Base-by-base conservation (phyloP, 2,113 vertebrate species). In the Apodemus speciosus region DNA sequence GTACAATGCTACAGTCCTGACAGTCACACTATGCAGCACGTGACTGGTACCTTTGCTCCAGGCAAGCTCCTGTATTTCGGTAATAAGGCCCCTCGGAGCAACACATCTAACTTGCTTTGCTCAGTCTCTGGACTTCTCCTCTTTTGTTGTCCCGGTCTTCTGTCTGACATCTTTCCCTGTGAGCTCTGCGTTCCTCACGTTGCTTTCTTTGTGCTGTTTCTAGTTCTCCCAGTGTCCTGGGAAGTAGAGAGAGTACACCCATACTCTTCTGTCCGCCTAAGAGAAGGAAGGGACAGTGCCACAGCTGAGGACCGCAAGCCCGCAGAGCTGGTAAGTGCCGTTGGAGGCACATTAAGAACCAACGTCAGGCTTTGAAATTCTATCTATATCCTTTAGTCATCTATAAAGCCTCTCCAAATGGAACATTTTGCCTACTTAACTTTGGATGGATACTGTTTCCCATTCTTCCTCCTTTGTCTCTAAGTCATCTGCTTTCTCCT, bases 401-500 rank as follows among this genome's bases (percentile, higher is more conserved):
- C n/a, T 40, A 40, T 40, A 56, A 83, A 83, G 58, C 4, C 58
- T 84, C 38, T 46, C 43, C 40, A 32, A 43, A 62, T 32, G 15
- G 84, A 83, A 73, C 43, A 90, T 9, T 86, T 97, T 98, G 99
- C 99, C 99, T 99, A 72, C 99, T 99, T 94, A 99, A 97, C 77
- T 98, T 95, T 72, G 98, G 98, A 23, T 77, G 98, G 98, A 46
- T 46, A 46, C 98, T 85, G 98, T 98, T 97, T 99, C 98, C 88
- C 99, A 95, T 97, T 99, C 99, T 96, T 99, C 98, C 89, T 98
- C 98, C 96, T 98, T 99, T 97, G 99, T 99, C 97, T 99, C 98
- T 88, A 99, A 95, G 85, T 99, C 92, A 95, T 99, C 98, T 87
- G 99, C 98, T 96, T 98, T 99, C 83, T 99, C 98, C 94, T 98